Evolutionary conservation across 2,888 invertebrate species (phyloP), one percentile per base, ranked within the genome.

Genomic region (Dryadula phaetusa): DNA sequence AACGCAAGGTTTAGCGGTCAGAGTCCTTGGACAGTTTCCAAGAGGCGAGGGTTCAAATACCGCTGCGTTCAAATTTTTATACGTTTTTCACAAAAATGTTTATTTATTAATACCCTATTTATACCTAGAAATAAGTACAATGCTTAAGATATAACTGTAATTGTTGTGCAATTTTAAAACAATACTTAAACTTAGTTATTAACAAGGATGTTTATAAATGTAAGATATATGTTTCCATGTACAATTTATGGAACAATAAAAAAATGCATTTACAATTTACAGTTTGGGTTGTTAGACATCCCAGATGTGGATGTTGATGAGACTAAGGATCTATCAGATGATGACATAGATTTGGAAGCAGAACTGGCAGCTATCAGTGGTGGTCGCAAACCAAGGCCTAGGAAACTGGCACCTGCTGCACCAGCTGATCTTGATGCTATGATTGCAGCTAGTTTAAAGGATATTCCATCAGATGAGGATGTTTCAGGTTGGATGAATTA

Each of bases 301-400:
- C 95, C 96, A 25, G 93, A 94, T 76, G 88, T 88, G 52, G 85
- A 90, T 47, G 86, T 94, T 76, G 94, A 95, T 69, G 94, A 92
- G 28, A 88, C 85, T 10, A 88, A 86, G 74, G 92, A 88, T 70
- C 78, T 92, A 44, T 94, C 94, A 64, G 94, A 94, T 77, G 94
- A 94, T 76, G 98, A 98, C 80, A 95, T 95, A 67, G 98, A 97
- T 80, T 90, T 98, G 71, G 98, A 98, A 84, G 97, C 97, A 0
- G 98, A 98, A 85, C 87, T 98, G 72, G 95, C 96, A 40, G 96
- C 96, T 0, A 94, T 98, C 67, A 84, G 89, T 0, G 79, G 79
- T 37, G 82, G 81, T 1, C 90, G 91, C 88, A 73, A 87, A 32
- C 78, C 74, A 0, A 76, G 77, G 44, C 88, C 85, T 0, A 79